These are phyloP conservation scores for Tetragonula carbonaria DNA, from an alignment of 2,888 invertebrate species.

Conservation along the genomic window DNA sequence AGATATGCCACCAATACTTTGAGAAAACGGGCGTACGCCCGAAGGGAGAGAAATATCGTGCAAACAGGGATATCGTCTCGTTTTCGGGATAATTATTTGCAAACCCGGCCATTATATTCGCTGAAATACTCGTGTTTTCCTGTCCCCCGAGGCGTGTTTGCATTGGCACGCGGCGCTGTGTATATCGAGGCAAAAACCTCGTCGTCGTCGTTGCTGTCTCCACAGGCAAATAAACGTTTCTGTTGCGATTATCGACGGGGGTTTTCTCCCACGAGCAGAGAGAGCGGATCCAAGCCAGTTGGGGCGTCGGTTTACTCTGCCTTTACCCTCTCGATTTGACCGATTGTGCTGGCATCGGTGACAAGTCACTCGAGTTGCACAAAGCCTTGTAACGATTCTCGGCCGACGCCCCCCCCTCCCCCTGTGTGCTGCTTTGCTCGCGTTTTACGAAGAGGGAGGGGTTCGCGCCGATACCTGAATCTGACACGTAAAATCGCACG, in stretches of 20 bases:
- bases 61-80: slow-evolving; percentile 6
- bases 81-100: slow-evolving; percentile 52
- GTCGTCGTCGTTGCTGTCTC: slow-evolving; percentile 5
- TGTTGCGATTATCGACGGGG: slow-evolving; percentile 40
- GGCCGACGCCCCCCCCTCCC: slow-evolving; percentile 9
- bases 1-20: slow-evolving; percentile 12
- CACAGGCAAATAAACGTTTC: slow-evolving; percentile 43
- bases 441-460: slow-evolving; percentile 23
- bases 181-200: slow-evolving; percentile 10
- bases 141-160: slow-evolving; percentile 43
- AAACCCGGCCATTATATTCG: slow-evolving; percentile 37
- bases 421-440: neutral
- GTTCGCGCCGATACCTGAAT: slow-evolving; percentile 50
- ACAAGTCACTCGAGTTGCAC: slow-evolving; percentile 62
- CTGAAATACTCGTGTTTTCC: slow-evolving; percentile 41
- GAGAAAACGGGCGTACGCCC: too few species aligned
- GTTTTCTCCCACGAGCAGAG: slow-evolving; percentile 42
- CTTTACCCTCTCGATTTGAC: slow-evolving; percentile 38
- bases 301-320: slow-evolving; percentile 36
- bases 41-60: neutral
- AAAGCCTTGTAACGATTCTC: slow-evolving; percentile 59
- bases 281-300: too few species aligned
- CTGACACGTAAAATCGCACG: slow-evolving; percentile 67
- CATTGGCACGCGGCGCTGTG: neutral
- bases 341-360: slow-evolving; percentile 43